A percentile compares a stretch with the other conserved stretches of the same genome.
These are phyloP conservation scores for Dyspetes luteomarginatus DNA, from an alignment of 2,888 invertebrate species.

Conservation along the genomic window DNA sequence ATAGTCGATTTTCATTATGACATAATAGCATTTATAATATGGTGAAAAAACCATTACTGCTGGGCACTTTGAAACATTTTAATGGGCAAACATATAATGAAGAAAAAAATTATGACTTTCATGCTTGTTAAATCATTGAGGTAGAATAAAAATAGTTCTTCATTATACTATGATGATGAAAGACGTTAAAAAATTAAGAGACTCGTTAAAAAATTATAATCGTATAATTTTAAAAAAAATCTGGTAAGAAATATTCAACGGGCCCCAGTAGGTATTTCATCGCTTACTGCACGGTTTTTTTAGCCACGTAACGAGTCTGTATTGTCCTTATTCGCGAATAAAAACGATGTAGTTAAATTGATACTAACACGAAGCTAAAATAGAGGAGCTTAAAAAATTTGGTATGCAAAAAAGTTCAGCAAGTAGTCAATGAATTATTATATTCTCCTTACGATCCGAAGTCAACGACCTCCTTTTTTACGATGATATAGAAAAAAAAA, in stretches of 20 bases:
- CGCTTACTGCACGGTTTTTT: background rate
- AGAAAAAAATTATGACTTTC: too few species aligned
- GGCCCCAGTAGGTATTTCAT: background rate
- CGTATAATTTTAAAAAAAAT: background rate
- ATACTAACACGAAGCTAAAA: conserved; percentile 8
- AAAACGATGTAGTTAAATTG: conserved; percentile 8
- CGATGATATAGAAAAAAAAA: background rate
- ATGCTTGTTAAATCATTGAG: too few species aligned
- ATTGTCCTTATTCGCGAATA: background rate
- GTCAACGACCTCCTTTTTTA: background rate
- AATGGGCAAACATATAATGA: too few species aligned
- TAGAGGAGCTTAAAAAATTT: conserved; percentile 4
- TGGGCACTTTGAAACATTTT: too few species aligned
- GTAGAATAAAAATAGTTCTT: too few species aligned
- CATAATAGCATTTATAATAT: too few species aligned
- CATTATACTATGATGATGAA: too few species aligned
- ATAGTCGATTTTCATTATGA: too few species aligned
- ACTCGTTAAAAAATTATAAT: background rate
- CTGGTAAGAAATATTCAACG: background rate
- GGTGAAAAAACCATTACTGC: too few species aligned
- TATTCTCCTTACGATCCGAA: background rate
- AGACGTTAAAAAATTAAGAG: background rate
- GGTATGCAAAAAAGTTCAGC: conserved; percentile 1
- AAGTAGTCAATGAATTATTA: conserved; percentile 4
- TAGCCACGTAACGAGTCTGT: background rate